Evolutionary conservation across 2,113 vertebrate genomes (phyloP).

Genomic region (Mesoclemmys tuberculata): DNA sequence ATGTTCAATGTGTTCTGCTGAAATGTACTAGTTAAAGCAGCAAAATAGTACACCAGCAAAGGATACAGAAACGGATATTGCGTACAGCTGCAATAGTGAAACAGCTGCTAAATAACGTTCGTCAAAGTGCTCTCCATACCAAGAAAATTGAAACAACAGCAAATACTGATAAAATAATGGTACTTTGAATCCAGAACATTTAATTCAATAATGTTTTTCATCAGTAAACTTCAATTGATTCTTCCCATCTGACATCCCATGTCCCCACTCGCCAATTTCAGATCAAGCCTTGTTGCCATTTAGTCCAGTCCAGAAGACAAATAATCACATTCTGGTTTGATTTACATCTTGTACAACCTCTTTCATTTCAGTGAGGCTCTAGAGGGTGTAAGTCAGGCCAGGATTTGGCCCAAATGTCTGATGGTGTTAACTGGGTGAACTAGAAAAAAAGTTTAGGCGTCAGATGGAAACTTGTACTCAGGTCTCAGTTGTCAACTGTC

Average conservation of each 20-base stretch:
- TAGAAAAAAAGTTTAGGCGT: neutral
- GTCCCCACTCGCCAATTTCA: neutral
- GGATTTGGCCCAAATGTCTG: neutral
- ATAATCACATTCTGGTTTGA: neutral
- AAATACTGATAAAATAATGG: rapidly evolving
- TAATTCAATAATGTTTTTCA: rapidly evolving
- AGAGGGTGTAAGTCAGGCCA: neutral
- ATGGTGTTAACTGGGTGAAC: neutral
- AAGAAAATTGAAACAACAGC: neutral
- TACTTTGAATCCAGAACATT: rapidly evolving
- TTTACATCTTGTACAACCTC: neutral
- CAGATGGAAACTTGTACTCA: constrained; percentile 8
- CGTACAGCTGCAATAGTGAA: neutral
- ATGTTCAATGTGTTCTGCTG: neutral
- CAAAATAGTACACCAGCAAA: neutral
- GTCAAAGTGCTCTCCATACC: neutral
- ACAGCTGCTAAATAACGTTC: neutral
- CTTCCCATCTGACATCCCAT: too few relatives aligned
- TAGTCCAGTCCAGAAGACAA: neutral
- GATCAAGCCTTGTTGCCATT: neutral
- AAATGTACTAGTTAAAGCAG: rapidly evolving
- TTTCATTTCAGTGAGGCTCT: neutral
- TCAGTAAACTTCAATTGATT: neutral
- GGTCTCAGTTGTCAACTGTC: neutral
- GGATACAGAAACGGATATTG: neutral